These are phyloP conservation scores for Karalla daura DNA, from an alignment of 2,797 vertebrate genomes.

Conservation along the genomic window DNA sequence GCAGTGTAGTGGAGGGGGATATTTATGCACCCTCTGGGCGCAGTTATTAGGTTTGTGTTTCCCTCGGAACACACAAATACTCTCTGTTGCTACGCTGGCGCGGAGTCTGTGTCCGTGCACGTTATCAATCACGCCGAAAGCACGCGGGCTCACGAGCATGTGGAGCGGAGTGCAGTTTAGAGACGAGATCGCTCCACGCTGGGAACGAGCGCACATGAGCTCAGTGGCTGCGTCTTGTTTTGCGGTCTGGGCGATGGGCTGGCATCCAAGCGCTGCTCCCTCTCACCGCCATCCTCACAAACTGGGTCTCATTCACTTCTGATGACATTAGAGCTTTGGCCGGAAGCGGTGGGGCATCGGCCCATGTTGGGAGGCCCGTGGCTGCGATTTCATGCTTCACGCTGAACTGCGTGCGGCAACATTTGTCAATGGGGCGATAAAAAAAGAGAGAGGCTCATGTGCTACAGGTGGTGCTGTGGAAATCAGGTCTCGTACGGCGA, in stretches of 20 bases:
- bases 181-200: conserved; percentile 45
- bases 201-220: conserved; percentile 13
- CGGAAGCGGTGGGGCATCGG: conserved; percentile 45
- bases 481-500: background rate
- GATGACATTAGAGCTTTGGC: conserved; percentile 59
- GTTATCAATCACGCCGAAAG: conserved; percentile 64
- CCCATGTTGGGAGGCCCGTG: conserved; percentile 47
- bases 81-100: conserved; percentile 30
- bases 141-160: conserved; percentile 21
- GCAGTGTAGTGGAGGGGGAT: conserved; percentile 28
- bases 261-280: conserved; percentile 48
- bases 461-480: background rate
- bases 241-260: conserved; percentile 44
- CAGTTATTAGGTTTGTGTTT: conserved; percentile 44
- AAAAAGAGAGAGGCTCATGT: conserved; percentile 5
- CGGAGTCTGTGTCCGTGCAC: conserved; percentile 50
- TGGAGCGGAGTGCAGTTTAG: conserved; percentile 32
- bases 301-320: conserved; percentile 64
- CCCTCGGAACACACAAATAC: conserved; percentile 27
- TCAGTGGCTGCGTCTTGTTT: conserved; percentile 27
- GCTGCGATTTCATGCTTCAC: conserved; percentile 51
- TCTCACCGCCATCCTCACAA: conserved; percentile 65
- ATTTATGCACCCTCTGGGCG: conserved; percentile 29
- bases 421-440: conserved; percentile 13
- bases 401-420: conserved; percentile 9